Conservation (phyloP, 2,113 vertebrate genomes). For the Xiphophorus hellerii region DNA sequence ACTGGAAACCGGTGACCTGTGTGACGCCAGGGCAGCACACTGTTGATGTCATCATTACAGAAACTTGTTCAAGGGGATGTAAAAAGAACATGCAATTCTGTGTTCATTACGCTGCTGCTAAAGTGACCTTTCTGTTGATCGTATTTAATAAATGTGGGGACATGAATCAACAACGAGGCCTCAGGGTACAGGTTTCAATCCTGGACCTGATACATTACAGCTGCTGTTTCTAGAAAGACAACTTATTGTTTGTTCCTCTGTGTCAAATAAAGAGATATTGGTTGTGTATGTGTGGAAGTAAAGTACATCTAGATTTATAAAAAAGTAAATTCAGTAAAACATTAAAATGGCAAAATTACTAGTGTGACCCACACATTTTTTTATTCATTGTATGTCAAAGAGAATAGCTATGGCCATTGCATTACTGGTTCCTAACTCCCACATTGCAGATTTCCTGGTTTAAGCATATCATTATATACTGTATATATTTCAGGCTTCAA, state of each 20-base stretch:
- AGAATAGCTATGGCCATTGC: neutral
- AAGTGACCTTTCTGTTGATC: slow-evolving; percentile 38
- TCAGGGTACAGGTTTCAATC: neutral
- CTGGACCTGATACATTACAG: neutral
- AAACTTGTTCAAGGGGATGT: slow-evolving; percentile 26
- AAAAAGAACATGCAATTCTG: slow-evolving; percentile 4
- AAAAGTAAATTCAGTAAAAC: slow-evolving; percentile 37
- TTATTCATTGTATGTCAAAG: slow-evolving; percentile 33
- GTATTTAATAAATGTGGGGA: slow-evolving; percentile 20
- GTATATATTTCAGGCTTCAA: slow-evolving; percentile 19
- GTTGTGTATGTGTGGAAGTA: neutral
- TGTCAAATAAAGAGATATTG: slow-evolving; percentile 31
- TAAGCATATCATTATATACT: slow-evolving; percentile 14
- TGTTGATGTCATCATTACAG: slow-evolving; percentile 12
- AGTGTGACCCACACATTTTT: slow-evolving; percentile 3
- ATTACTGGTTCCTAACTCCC: slow-evolving; percentile 39
- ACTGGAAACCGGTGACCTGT: slow-evolving; percentile 35
- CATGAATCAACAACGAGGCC: slow-evolving; percentile 5
- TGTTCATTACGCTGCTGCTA: slow-evolving; percentile 26
- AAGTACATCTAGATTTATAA: slow-evolving; percentile 3
- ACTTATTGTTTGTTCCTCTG: slow-evolving; percentile 17
- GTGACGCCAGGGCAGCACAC: slow-evolving; percentile 15
- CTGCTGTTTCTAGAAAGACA: slow-evolving; percentile 11
- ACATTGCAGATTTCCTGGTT: slow-evolving; percentile 32
- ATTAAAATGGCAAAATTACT: slow-evolving; percentile 20